Evolutionary conservation across 2,888 invertebrate species (phyloP).

Genomic region (Boloria selene): DNA sequence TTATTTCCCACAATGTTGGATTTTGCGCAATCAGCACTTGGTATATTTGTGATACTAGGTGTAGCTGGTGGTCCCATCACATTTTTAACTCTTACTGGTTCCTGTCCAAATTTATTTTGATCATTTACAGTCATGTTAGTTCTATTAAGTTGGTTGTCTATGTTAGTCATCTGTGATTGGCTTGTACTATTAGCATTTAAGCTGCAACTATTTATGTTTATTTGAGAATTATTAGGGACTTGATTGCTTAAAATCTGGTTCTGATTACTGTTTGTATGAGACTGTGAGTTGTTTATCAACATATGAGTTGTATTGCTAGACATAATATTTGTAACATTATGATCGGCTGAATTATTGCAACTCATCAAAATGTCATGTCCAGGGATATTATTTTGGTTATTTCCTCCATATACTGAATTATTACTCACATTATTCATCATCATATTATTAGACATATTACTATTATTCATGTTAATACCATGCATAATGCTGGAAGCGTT

Average conservation of each 20-base stretch:
- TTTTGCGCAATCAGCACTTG: slow-evolving; percentile 69
- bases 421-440: slow-evolving; percentile 69
- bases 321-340: slow-evolving; percentile 66
- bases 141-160: slow-evolving; percentile 68
- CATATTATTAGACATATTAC: slow-evolving; percentile 67
- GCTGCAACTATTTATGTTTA: slow-evolving; percentile 73
- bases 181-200: slow-evolving; percentile 61
- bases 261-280: slow-evolving; percentile 61
- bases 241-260: slow-evolving; percentile 64
- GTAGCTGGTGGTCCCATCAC: slow-evolving; percentile 66
- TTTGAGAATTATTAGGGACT: slow-evolving; percentile 62
- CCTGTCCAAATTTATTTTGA: slow-evolving; percentile 66
- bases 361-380: slow-evolving; percentile 74
- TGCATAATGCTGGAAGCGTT: slow-evolving; percentile 69
- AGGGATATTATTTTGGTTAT: slow-evolving; percentile 60
- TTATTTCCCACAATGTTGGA: slow-evolving; percentile 64
- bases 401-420: slow-evolving; percentile 61
- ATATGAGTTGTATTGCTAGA: slow-evolving; percentile 65
- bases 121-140: slow-evolving; percentile 63
- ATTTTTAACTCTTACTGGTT: slow-evolving; percentile 69
- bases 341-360: slow-evolving; percentile 69
- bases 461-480: slow-evolving; percentile 65
- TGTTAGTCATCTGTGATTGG: slow-evolving; percentile 62
- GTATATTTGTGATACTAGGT: slow-evolving; percentile 48
- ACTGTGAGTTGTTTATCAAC: slow-evolving; percentile 70